Base-by-base conservation (phyloP, 1,140 invertebrate genomes). In the Saccostrea cuccullata region DNA sequence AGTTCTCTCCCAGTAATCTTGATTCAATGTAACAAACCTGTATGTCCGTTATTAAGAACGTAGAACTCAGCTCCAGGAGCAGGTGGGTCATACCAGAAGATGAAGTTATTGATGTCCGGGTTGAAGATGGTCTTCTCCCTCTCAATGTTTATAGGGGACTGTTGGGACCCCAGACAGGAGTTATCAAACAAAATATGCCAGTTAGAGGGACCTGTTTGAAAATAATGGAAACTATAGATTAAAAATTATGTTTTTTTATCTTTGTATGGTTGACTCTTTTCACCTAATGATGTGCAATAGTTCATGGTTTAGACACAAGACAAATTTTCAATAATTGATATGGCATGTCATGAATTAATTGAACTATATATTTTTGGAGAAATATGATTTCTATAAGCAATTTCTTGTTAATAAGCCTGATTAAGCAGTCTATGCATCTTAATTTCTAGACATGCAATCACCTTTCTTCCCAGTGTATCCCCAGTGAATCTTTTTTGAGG, bases 81-180 rank as follows among this genome's bases (percentile, higher is more conserved):
- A 2, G 93, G 93, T 55, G 93, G 93, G 86, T 94, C 92, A 82
- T 90, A 92, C 88, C 91, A 94, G 73, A 94, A 90, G 56, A 91
- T 91, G 64, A 94, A 93, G 20, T 94, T 91, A 56, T 90, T 92
- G 12, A 94, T 90, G 23, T 89, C 86, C 17, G 92, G 89, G 83
- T 94, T 89, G 88, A 92, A 94, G 1, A 91, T 55, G n/a, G 94
- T 92, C 23, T 90, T 55, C 36, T 88, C 77, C 9, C 91, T 86
- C 1, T 86, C 77, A 15, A 94, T 92, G 88, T 94, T 90, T 15
- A 94, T 94, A 0, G 94, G 94, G 0, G 94, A 94, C 86, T 94
- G 94, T 70, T 92, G 56, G 55, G 87, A 86, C 5, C 94, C 94
- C 12, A 91, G 86, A 55, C 94, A 94, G 30, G 82, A 55, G 55